phyloP scores from a whole-genome alignment of 2,113 vertebrate species.

The Corythoichthys intestinalis region DNA sequence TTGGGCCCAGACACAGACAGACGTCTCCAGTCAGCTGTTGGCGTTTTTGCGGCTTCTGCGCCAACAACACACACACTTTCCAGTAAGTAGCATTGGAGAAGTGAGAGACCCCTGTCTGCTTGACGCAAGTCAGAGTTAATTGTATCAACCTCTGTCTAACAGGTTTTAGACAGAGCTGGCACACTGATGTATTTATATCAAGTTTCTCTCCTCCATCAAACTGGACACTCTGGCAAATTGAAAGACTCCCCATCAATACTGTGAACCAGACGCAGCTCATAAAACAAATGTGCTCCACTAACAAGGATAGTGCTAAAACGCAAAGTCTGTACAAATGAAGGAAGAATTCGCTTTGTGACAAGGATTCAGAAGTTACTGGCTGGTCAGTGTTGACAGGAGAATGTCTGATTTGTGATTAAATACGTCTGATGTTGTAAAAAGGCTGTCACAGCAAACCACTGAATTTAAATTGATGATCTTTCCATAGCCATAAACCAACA shows the following conservation, averaged over 20 bases:
- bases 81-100: constrained; percentile 13
- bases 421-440: background rate
- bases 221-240: constrained; percentile 11
- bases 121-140: constrained; percentile 51
- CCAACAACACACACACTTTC: background rate
- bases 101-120: constrained; percentile 41
- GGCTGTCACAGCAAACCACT: background rate
- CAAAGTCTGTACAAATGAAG: constrained; percentile 22
- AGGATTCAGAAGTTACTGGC: background rate
- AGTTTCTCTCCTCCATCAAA: constrained; percentile 41
- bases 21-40: constrained; percentile 58
- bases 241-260: constrained; percentile 2
- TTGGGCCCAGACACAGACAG: constrained; percentile 36
- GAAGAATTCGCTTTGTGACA: constrained; percentile 1
- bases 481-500: too few species aligned
- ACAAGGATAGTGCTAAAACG: constrained; percentile 7
- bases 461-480: too few species aligned
- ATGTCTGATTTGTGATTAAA: background rate
- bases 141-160: constrained; percentile 27
- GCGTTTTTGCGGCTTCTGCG: constrained; percentile 31
- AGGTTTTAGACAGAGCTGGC: constrained; percentile 38
- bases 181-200: constrained; percentile 36
- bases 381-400: constrained; percentile 7
- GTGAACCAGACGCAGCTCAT: constrained; percentile 25
- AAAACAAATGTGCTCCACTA: constrained; percentile 30